Evolutionary conservation across 2,888 invertebrate genomes (phyloP).

Genomic region (Lithophane leautieri): DNA sequence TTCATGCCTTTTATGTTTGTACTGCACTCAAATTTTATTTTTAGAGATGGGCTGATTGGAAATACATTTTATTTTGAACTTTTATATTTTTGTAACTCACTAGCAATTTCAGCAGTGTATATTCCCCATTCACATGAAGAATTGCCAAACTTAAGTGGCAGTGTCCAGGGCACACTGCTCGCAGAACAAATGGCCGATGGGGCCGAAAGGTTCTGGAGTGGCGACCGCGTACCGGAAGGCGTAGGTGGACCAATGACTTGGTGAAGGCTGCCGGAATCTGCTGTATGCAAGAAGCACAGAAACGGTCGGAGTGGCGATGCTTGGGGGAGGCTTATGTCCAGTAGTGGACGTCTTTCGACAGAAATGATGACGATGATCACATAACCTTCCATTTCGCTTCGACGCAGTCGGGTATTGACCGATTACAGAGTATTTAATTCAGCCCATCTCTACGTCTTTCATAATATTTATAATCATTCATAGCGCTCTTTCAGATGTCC

Average conservation of each 20-base stretch:
- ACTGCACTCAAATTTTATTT: slow-evolving; percentile 5
- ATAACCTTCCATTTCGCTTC: background rate
- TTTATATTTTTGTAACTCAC: background rate
- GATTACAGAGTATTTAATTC: background rate
- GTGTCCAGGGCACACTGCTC: too few relatives aligned
- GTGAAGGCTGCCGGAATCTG: too few relatives aligned
- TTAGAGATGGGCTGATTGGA: slow-evolving; percentile 13
- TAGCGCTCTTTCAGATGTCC: slow-evolving; percentile 46
- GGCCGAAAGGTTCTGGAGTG: too few relatives aligned
- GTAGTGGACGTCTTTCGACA: too few relatives aligned
- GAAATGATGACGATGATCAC: background rate
- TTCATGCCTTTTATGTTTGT: slow-evolving; percentile 12
- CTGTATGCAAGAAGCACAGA: too few relatives aligned
- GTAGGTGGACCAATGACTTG: too few relatives aligned
- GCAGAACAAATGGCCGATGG: too few relatives aligned
- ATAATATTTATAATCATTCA: slow-evolving; percentile 31
- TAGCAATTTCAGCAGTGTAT: background rate
- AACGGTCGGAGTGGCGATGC: too few relatives aligned
- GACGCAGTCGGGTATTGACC: background rate
- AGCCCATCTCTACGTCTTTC: slow-evolving; percentile 14
- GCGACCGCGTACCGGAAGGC: too few relatives aligned
- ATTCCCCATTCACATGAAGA: background rate
- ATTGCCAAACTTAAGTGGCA: too few relatives aligned
- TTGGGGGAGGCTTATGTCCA: background rate
- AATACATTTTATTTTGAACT: background rate